Evolutionary conservation across 2,113 vertebrate species (phyloP), one percentile per base, ranked within the genome.

Genomic region (Amphilophus citrinellus): DNA sequence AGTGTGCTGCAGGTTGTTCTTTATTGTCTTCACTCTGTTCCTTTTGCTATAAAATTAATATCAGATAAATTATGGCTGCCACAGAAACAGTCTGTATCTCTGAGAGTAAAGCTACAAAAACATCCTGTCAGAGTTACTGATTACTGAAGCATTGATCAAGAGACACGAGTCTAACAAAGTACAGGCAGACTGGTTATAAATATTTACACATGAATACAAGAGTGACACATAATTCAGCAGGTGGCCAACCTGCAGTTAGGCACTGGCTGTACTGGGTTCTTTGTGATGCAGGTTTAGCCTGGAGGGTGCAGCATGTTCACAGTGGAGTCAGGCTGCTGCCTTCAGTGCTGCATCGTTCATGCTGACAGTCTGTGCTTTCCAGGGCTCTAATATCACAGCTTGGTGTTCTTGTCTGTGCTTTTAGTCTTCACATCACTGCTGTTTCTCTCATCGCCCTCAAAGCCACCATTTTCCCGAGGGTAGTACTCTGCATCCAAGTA

Each of bases 401-500:
- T 57, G n/a, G 92, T 94, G 76, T 84, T 71, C 44, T 47, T 86
- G 15, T 60, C 22, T 0, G 10, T 9, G 8, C 47, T 53, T 27
- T 93, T 11, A 17, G 27, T 39, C 35, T 93, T 95, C 44, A 62
- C 66, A 10, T 44, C 44, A 1, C 1, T 63, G 80, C 82, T 82
- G 3, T 5, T n/a, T 7, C 93, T 93, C 58, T 95, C 91, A 11
- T 97, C 92, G 5, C 56, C 2, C 42, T 96, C 85, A 88, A 97
- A 97, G 79, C 92, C 96, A 18, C 53, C 84, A 57, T 98, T 98
- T 42, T 82, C 90, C 83, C 93, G 59, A n/a, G 35, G 61, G 11
- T 22, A 35, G 0, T 83, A 81, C 42, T 93, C 2, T 24, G 24
- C 24, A 24, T 90, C 83, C 0, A 93, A 17, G 11, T 94, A 76